These are phyloP conservation scores for Saguinus midas DNA, from an alignment of 2,113 vertebrate genomes.

Conservation along the genomic window DNA sequence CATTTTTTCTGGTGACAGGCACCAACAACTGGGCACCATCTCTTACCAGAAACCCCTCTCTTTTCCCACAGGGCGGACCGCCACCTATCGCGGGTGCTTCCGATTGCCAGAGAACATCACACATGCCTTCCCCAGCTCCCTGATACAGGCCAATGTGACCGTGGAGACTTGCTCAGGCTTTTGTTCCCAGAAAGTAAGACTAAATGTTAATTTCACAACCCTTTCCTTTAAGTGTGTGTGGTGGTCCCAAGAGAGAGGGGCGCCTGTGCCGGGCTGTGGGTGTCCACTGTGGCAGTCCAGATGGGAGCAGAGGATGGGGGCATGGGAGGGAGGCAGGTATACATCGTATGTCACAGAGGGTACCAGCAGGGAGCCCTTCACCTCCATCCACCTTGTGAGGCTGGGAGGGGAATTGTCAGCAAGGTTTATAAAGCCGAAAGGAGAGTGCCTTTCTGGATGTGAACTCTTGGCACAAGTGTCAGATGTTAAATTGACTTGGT, in stretches of 20 bases:
- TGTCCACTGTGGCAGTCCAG: fast-evolving
- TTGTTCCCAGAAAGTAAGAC: slow-evolving; percentile 95
- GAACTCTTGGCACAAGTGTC: slow-evolving; percentile 23
- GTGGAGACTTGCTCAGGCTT: slow-evolving; percentile 92
- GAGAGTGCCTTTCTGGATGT: not conserved
- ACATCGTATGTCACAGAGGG: fast-evolving
- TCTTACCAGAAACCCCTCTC: slow-evolving; percentile 75
- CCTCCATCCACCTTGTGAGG: not conserved
- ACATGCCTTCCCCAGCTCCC: slow-evolving; percentile 85
- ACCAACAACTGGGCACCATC: not conserved
- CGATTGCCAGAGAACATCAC: slow-evolving; percentile 86
- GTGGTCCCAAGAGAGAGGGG: not conserved
- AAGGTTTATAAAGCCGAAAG: not conserved
- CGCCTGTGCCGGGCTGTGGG: fast-evolving
- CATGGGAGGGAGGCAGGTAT: fast-evolving
- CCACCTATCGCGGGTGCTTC: slow-evolving; percentile 94
- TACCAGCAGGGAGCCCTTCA: not conserved
- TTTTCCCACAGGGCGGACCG: slow-evolving; percentile 88
- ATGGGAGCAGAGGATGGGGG: not conserved
- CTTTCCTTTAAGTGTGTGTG: not conserved
- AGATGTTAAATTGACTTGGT: slow-evolving; percentile 24
- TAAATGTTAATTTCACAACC: not conserved
- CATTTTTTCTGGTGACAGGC: slow-evolving; percentile 8
- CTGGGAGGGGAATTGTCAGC: not conserved
- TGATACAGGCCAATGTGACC: slow-evolving; percentile 88